These are phyloP conservation scores for Slavum lentiscoides DNA, from an alignment of 2,888 invertebrate species.

Conservation along the genomic window DNA sequence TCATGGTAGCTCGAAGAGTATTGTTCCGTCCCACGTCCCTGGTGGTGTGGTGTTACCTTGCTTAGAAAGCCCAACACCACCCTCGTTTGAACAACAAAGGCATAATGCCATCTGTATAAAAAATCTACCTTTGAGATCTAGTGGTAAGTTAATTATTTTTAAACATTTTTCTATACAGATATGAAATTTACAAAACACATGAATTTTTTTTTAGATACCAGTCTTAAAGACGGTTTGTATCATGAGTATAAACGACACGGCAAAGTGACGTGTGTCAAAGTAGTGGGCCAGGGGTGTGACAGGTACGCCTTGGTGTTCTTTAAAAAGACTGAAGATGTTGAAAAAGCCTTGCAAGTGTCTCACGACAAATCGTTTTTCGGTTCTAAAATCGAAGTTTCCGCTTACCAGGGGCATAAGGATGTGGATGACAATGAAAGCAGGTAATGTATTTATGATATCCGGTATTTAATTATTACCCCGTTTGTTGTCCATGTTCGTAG, in stretches of 20 bases:
- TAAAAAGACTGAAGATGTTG: constrained; percentile 95
- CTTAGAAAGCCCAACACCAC: constrained; percentile 57
- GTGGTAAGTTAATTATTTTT: constrained; percentile 59
- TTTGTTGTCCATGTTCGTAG: background rate
- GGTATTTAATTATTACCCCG: background rate
- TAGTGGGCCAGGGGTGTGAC: constrained; percentile 87
- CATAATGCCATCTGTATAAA: constrained; percentile 88
- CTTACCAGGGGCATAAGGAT: constrained; percentile 77
- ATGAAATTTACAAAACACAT: background rate
- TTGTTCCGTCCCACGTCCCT: constrained; percentile 58
- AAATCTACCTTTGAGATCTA: constrained; percentile 83
- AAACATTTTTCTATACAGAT: constrained; percentile 57
- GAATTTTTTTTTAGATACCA: constrained; percentile 72
- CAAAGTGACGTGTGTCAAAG: constrained; percentile 93
- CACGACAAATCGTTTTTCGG: constrained; percentile 97
- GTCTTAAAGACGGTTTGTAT: constrained; percentile 94
- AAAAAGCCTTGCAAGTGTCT: constrained; percentile 92
- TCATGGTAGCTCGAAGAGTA: constrained; percentile 56
- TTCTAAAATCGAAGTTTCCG: constrained; percentile 92
- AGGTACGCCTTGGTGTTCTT: constrained; percentile 94
- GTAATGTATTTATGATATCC: constrained; percentile 55
- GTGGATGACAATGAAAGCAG: constrained; percentile 62
- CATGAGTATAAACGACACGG: constrained; percentile 99
- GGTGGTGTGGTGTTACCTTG: constrained; percentile 56
- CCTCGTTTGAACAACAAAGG: constrained; percentile 68